Conservation (phyloP, 2,797 vertebrate genomes). For the Coregonus sp. region DNA sequence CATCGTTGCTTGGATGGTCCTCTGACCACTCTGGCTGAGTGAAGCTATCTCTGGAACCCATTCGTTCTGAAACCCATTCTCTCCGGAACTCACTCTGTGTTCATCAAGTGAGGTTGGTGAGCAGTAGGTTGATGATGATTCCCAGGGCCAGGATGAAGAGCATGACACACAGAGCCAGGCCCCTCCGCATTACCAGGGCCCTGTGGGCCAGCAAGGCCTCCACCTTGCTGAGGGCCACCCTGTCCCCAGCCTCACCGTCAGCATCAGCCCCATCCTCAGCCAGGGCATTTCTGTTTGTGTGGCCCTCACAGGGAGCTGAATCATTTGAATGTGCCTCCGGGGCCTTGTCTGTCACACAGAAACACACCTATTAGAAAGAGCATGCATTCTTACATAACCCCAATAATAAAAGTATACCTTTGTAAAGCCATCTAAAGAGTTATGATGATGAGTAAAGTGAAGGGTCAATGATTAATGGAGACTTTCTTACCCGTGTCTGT, state of each 20-base stretch:
- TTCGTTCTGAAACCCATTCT: background rate
- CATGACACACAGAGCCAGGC: slow-evolving; percentile 67
- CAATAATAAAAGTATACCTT: background rate
- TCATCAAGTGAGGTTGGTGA: slow-evolving; percentile 55
- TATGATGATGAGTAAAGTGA: background rate
- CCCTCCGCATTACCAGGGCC: slow-evolving; percentile 63
- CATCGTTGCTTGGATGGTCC: background rate
- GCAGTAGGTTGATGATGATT: slow-evolving; percentile 64
- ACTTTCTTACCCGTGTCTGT: slow-evolving; percentile 19
- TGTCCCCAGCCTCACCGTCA: slow-evolving; percentile 6
- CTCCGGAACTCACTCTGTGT: background rate
- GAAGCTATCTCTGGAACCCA: background rate
- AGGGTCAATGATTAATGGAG: background rate
- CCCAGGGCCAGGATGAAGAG: slow-evolving; percentile 74
- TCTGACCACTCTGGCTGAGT: background rate
- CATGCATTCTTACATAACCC: background rate
- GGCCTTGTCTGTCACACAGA: slow-evolving; percentile 6
- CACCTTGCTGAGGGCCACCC: background rate
- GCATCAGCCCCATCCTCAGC: background rate
- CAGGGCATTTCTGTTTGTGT: slow-evolving; percentile 28
- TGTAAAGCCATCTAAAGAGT: background rate
- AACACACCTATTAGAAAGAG: slow-evolving; percentile 5
- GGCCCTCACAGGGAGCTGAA: slow-evolving; percentile 1
- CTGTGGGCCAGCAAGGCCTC: slow-evolving; percentile 21
- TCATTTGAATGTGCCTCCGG: slow-evolving; percentile 28